These are phyloP conservation scores for Gymnarchus niloticus DNA, from an alignment of 2,113 vertebrate species.

Conservation along the genomic window DNA sequence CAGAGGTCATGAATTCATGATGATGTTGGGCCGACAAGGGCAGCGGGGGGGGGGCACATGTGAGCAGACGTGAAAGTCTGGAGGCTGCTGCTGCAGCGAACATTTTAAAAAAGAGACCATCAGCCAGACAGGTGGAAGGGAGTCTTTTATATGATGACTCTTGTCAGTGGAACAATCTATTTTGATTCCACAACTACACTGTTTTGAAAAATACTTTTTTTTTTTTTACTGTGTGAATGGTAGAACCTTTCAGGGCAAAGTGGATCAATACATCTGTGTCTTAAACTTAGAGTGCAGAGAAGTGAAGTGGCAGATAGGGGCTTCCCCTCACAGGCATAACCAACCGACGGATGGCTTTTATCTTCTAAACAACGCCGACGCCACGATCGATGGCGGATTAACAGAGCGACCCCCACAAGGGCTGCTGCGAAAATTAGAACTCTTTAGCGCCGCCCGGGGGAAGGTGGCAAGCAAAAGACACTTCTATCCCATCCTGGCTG, in stretches of 20 bases:
- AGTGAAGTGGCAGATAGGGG: neutral
- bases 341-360: neutral
- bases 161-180: neutral
- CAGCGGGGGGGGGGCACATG: neutral
- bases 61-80: neutral
- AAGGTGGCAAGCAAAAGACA: neutral
- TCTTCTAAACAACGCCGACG: neutral
- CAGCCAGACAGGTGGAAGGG: neutral
- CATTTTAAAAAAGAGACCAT: too few species aligned
- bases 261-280: neutral
- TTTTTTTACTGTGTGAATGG: neutral
- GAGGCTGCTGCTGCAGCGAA: neutral
- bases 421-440: neutral
- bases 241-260: neutral
- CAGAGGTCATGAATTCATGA: neutral
- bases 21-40: neutral
- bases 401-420: neutral
- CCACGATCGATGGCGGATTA: neutral
- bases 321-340: neutral
- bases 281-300: neutral
- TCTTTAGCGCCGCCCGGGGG: neutral
- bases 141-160: neutral
- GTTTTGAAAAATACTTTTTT: neutral
- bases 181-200: neutral
- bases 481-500: neutral